These are phyloP conservation scores for Coelopa pilipes DNA, from an alignment of 2,888 invertebrate species.

Conservation along the genomic window DNA sequence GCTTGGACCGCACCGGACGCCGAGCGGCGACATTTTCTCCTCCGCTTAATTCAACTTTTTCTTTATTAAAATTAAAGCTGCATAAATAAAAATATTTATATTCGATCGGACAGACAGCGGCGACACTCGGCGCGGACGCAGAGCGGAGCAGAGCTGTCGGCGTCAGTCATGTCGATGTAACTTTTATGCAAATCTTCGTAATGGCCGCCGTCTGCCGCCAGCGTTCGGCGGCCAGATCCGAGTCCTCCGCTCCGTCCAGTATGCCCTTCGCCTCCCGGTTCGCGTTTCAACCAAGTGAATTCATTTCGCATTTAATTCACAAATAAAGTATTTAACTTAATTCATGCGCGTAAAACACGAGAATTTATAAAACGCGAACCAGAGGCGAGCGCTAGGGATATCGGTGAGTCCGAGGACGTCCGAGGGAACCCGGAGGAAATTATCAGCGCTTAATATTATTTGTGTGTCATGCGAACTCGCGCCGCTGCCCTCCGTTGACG, in stretches of 20 bases:
- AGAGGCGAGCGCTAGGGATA: too few species aligned
- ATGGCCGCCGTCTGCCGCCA: background rate
- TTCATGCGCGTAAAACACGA: conserved; percentile 55
- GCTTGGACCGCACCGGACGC: background rate
- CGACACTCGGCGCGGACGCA: background rate
- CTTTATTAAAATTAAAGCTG: conserved; percentile 18
- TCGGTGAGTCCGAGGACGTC: too few species aligned
- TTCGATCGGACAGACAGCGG: background rate
- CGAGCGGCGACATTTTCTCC: conserved; percentile 8
- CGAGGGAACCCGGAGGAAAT: too few species aligned
- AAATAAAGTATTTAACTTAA: conserved; percentile 60
- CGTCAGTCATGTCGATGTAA: conserved; percentile 32
- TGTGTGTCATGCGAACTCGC: too few species aligned
- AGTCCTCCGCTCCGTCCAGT: background rate
- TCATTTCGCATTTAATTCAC: conserved; percentile 55
- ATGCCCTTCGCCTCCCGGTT: background rate
- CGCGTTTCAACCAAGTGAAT: conserved; percentile 45
- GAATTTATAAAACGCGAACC: conserved; percentile 45
- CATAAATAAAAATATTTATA: conserved; percentile 38
- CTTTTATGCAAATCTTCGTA: conserved; percentile 37
- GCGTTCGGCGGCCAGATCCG: background rate
- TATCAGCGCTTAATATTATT: too few species aligned
- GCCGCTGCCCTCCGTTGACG: too few species aligned
- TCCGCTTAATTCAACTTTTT: background rate
- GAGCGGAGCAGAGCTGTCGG: conserved; percentile 22